Percentiles rank a stretch among this genome's conserved stretches.
Evolutionary conservation across 2,113 vertebrate species (phyloP).

Genomic region (Eptesicus fuscus): DNA sequence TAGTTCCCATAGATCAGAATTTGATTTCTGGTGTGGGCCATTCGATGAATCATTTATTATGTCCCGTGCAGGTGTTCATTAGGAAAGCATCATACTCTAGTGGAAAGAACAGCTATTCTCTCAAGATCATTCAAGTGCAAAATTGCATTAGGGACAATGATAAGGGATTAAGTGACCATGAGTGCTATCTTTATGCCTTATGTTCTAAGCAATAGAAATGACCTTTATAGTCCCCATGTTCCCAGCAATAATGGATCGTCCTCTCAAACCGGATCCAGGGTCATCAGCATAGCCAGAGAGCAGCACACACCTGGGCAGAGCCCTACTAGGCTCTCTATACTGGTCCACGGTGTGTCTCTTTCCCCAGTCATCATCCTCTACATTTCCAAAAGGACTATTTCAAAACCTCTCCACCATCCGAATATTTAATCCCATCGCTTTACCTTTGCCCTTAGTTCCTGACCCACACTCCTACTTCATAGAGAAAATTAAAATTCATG

Average conservation of each 20-base stretch:
- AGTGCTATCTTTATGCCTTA: constrained; percentile 65
- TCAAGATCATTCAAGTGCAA: constrained; percentile 73
- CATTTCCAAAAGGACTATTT: not conserved
- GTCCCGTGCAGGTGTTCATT: constrained; percentile 67
- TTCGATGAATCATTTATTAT: constrained; percentile 63
- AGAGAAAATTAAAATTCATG: not conserved
- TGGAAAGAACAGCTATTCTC: constrained; percentile 61
- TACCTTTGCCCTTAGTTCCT: not conserved
- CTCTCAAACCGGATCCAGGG: not conserved
- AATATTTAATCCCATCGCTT: not conserved
- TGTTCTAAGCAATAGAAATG: constrained; percentile 60
- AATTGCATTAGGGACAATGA: constrained; percentile 68
- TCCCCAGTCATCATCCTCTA: not conserved
- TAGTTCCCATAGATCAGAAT: constrained; percentile 57
- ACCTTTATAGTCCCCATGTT: constrained; percentile 27
- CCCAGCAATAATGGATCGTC: not conserved
- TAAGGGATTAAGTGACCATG: constrained; percentile 59
- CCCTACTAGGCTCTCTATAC: not conserved
- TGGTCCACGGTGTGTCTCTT: not conserved
- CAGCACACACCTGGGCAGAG: not conserved
- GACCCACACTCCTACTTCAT: not conserved
- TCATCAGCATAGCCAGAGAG: not conserved
- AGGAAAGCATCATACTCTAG: constrained; percentile 44
- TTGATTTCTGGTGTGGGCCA: constrained; percentile 61
- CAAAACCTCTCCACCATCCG: not conserved